Percentiles rank a stretch among this genome's conserved stretches.
These are phyloP conservation scores for Drosophila fulvimacula DNA, from an alignment of 2,888 invertebrate genomes.

Conservation along the genomic window DNA sequence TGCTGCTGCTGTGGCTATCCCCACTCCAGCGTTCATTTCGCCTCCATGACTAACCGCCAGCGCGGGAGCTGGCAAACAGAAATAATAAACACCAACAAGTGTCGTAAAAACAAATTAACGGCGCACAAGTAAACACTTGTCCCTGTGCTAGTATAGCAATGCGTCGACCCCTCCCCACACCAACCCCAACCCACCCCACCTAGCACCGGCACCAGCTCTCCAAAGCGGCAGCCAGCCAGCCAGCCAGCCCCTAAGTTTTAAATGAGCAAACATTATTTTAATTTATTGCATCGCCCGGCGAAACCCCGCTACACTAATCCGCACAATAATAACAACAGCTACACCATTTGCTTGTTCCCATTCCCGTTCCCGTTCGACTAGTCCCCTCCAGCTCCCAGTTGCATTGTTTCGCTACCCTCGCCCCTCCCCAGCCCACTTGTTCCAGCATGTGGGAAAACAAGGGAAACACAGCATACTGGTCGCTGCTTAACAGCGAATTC, in stretches of 20 bases:
- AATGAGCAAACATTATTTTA: constrained; percentile 71
- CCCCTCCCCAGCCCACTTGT: constrained; percentile 1
- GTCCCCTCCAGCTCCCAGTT: constrained; percentile 10
- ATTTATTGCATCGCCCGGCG: constrained; percentile 62
- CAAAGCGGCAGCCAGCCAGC: constrained; percentile 23
- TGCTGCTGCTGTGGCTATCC: neutral
- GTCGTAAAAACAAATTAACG: constrained; percentile 72
- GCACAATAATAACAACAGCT: constrained; percentile 39
- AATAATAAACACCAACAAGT: constrained; percentile 72
- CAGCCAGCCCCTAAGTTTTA: constrained; percentile 59
- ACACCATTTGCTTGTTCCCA: constrained; percentile 32
- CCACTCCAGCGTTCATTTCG: constrained; percentile 1
- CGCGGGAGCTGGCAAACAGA: constrained; percentile 66
- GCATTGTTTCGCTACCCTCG: constrained; percentile 28
- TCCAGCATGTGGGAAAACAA: constrained; percentile 7
- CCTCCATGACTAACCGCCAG: constrained; percentile 51
- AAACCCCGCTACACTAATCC: constrained; percentile 45
- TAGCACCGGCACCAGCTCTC: neutral
- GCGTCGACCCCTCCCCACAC: neutral
- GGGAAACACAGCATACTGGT: constrained; percentile 9
- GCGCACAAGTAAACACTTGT: constrained; percentile 70
- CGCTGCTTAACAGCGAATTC: constrained; percentile 39
- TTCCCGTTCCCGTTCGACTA: neutral
- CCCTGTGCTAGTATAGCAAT: constrained; percentile 20
- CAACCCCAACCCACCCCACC: neutral